Evolutionary conservation across 2,113 vertebrate genomes (phyloP), one percentile per base, ranked within the genome.

Genomic region (Corythornis cristatus): DNA sequence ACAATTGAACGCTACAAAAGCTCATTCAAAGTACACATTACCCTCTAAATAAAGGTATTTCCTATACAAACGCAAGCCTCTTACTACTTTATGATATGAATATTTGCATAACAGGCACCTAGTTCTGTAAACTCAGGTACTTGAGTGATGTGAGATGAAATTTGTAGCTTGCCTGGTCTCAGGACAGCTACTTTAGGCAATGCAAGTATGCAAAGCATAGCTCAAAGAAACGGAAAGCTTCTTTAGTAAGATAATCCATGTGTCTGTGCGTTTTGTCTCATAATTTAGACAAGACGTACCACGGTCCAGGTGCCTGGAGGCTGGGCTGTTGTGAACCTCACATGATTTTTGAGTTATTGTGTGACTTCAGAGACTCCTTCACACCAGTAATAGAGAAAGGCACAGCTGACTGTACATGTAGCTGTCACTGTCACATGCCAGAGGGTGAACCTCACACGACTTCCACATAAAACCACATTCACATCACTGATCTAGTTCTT

Each of bases 371-470:
- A 84, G 65, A 16, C 6, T 31, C 12, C 21, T 9, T 35, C 43
- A 57, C 57, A 22, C 9, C 53, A 45, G 33, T 7, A 56, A 73
- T 2, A 29, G 72, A 33, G 56, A 70, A 19, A 33, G 20, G 11
- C 35, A 70, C 26, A 72, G 61, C 26, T 37, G 50, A 43, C 28
- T 4, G 1, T 7, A 23, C 0, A 0, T 29, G 15, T 4, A 57
- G 51, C 45, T 50, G 48, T 43, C 0, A 1, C 53, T 83, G 51
- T 11, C 3, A 1, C 8, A 1, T 60, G n/a, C 61, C 66, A 60
- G 57, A 57, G n/a, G 22, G 14, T 48, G 65, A 84, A 62, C 35
- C 15, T 61, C 71, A 43, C 4, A 2, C 0, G 0, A 4, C 28
- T 58, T 53, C 43, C 22, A 23, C 12, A 10, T 61, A 23, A 88